A percentile compares a stretch with the other conserved stretches of the same genome.
These are phyloP conservation scores for Trichogramma dendrolimi DNA, from an alignment of 2,888 invertebrate species.

Conservation along the genomic window DNA sequence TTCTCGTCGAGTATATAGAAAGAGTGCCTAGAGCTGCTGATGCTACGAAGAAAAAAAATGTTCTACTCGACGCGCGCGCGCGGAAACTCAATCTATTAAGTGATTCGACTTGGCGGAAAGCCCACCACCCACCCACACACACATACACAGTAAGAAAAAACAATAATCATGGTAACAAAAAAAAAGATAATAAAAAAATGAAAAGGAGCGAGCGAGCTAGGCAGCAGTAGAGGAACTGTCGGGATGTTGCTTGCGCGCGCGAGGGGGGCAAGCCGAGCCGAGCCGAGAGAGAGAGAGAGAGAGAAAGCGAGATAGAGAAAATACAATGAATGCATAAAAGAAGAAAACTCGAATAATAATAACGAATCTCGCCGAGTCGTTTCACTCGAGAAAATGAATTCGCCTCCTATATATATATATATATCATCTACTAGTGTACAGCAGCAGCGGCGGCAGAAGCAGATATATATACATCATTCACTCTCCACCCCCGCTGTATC, in stretches of 20 bases:
- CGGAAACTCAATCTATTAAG: slow-evolving; percentile 24
- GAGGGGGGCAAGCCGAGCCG: slow-evolving; percentile 5
- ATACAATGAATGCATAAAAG: slow-evolving; percentile 8
- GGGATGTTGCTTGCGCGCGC: no score
- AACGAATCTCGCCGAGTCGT: slow-evolving; percentile 15
- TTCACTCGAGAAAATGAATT: slow-evolving; percentile 28
- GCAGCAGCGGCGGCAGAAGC: slow-evolving; percentile 16
- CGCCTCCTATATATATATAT: slow-evolving; percentile 17
- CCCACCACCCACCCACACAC: background rate
- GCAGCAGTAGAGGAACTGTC: no score
- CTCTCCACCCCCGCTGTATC: background rate
- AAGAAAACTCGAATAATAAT: slow-evolving; percentile 26
- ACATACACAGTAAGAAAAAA: background rate
- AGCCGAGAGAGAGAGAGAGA: slow-evolving; percentile 16
- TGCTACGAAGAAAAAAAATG: slow-evolving; percentile 9
- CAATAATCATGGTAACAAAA: background rate
- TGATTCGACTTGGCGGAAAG: slow-evolving; percentile 25
- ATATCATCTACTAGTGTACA: slow-evolving; percentile 28
- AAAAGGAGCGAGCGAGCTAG: no score
- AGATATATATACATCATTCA: slow-evolving; percentile 2
- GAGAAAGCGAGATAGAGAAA: background rate
- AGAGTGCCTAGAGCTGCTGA: background rate
- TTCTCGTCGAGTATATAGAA: no score
- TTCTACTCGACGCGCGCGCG: background rate
- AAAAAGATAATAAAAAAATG: background rate